These are phyloP conservation scores for Hyperoplus lanceolatus DNA, from an alignment of 2,797 vertebrate genomes.

Conservation along the genomic window DNA sequence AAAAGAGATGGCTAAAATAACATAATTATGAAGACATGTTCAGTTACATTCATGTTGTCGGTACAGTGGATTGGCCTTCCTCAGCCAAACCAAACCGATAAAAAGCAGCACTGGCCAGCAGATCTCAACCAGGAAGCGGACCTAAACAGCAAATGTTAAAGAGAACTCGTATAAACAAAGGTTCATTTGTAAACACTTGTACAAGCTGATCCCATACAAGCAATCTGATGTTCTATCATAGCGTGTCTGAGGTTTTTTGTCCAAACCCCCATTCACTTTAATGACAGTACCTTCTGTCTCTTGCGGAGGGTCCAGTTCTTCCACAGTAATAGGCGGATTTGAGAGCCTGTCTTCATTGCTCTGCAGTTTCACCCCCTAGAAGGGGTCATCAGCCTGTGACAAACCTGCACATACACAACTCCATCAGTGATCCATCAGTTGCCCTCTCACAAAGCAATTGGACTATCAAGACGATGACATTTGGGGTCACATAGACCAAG, in stretches of 20 bases:
- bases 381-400: slow-evolving; percentile 71
- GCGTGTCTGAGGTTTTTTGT: neutral
- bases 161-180: neutral
- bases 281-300: slow-evolving; percentile 90
- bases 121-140: slow-evolving; percentile 94
- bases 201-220: neutral
- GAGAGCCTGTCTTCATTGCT: slow-evolving; percentile 89
- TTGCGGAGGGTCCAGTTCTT: slow-evolving; percentile 98
- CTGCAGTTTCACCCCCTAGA: slow-evolving; percentile 65
- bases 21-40: neutral
- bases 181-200: neutral
- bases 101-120: slow-evolving; percentile 93
- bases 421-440: slow-evolving; percentile 9
- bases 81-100: slow-evolving; percentile 94
- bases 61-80: slow-evolving; percentile 93
- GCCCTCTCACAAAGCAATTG: neutral
- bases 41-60: slow-evolving; percentile 95
- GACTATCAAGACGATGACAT: neutral
- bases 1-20: neutral
- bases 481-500: neutral
- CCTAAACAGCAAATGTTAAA: slow-evolving; percentile 75
- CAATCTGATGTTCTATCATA: too few species aligned
- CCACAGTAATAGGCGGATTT: slow-evolving; percentile 94
- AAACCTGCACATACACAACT: slow-evolving; percentile 59
- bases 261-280: neutral